Evolutionary conservation across 2,888 invertebrate species (phyloP), one percentile per base, ranked within the genome.

Genomic region (Amorpha juglandis): DNA sequence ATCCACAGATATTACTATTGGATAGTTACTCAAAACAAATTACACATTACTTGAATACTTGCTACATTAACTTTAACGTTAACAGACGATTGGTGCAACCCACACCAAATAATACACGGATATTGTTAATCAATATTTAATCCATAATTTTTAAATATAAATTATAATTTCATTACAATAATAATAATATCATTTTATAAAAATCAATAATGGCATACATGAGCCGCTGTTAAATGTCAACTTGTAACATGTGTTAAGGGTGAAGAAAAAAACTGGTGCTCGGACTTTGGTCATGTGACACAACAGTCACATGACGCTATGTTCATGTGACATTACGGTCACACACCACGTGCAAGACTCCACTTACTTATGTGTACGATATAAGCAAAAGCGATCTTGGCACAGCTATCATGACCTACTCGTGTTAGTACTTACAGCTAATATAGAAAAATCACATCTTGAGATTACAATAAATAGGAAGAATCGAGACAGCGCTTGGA

Each of bases 391-490:
- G 88, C 85, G 88, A 91, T 90, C 89, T 71, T 70, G 74, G 73
- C 73, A 64, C 73, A 75, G 75, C 73, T 27, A 75, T 74, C 66
- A 68, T 8, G 6, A n/a, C 8, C 21, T 48, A 19, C 58, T 16
- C n/a, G 71, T 78, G 90, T 91, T 91, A 91, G 90, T 90, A 76
- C 91, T 91, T 92, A 89, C 74, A 72, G 72, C 88, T 90, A 91
- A 78, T 82, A 83, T 86, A 86, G 83, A 83, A 80, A 88, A 91
- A 92, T 91, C 92, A 92, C 92, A 89, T 88, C 86, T 91, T 88
- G 91, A 91, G 88, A 91, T 90, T 88, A 90, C 75, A 86, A 88
- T 89, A 90, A 87, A 87, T 90, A 90, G 89, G 89, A 90, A 84
- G 83, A 84, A 80, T 81, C 83, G 90, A 89, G 91, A 89, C 89